Evolutionary conservation across 2,888 invertebrate genomes (phyloP), one percentile per base, ranked within the genome.

Genomic region (Loripinus fragilis): DNA sequence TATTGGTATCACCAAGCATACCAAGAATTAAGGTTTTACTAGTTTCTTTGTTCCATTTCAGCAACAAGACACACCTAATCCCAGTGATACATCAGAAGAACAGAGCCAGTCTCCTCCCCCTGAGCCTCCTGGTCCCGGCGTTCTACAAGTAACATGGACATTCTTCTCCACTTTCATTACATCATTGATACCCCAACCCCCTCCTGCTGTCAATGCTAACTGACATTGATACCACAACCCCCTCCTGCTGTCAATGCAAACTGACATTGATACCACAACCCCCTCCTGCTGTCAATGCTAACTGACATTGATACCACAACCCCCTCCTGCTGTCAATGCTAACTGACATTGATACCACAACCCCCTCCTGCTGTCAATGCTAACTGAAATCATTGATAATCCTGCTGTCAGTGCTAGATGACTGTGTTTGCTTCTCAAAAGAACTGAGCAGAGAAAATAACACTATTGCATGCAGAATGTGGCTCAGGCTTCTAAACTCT

Each of bases 81-180:
- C 67, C n/a, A 42, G 12, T 41, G 42, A 3, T 15, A n/a, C 5
- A 2, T 42, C 67, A 25, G 5, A 12, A 12, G 12, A 12, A 38
- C 38, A 12, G 38, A 38, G 38, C 38, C 42, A 77, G 8, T 72
- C 73, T 5, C 71, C 78, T 7, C 75, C 79, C 8, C 76, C 79
- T 55, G 76, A 76, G 7, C 86, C 91, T 81, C 94, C 95, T 89
- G 93, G 95, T 89, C 95, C 96, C 67, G 95, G 96, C 79, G 93
- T 96, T 80, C 94, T 97, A 82, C 96, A 96, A 65, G 95, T 97
- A 28, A 95, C 97, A 30, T 97, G 97, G 96, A 97, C 97, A 91
- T 97, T 98, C 93, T 96, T 99, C 87, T 96, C 97, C 0, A 97
- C 98, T 1, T 98, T 99, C 94, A 98, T 99, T 93, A 96, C 98